Evolutionary conservation across 2,113 vertebrate species (phyloP), one percentile per base, ranked within the genome.

Genomic region (Lepus americanus): DNA sequence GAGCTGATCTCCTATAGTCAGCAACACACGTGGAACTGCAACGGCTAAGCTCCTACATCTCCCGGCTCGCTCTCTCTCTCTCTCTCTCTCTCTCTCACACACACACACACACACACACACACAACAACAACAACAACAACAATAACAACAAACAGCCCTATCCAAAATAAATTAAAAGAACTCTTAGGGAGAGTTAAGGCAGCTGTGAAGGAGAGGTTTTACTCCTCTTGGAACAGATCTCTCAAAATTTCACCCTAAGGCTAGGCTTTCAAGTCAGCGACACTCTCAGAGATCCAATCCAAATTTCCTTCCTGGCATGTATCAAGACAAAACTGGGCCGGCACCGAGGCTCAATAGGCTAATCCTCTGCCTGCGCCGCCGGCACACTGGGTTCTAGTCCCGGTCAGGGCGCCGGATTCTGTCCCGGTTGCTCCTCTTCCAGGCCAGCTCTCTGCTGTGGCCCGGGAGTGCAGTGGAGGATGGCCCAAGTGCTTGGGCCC

Each of bases 81-180:
- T 17, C 17, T 55, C 53, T 55, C 14, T 55, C 53, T 55, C 14
- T 55, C 53, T 55, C 14, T 55, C 53, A 8, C 53, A 55, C 53
- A 55, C 53, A 55, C 53, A 17, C 11, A 16, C 55, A 16, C 55
- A 16, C 55, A 59, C 55, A 59, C 55, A 59, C 55, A 59, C 12
- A 55, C 55, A 55, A 17, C 39, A 44, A 44, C 44, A 27, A 36
- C 36, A 92, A 78, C 87, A 74, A 44, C 55, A 61, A 87, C 87
- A 74, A 44, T 51, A 61, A 87, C 20, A 31, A 64, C 64, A 90
- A 82, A 64, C 22, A 85, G 31, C 67, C 61, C 36, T 94, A 67
- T 83, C 63, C 53, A 6, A 66, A 69, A 84, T 9, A 93, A 84
- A 95, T 53, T 69, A 33, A 72, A 76, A 89, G 67, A 44, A 84